These are phyloP conservation scores for Contarinia nasturtii DNA, from an alignment of 1,140 invertebrate species.

Conservation along the genomic window DNA sequence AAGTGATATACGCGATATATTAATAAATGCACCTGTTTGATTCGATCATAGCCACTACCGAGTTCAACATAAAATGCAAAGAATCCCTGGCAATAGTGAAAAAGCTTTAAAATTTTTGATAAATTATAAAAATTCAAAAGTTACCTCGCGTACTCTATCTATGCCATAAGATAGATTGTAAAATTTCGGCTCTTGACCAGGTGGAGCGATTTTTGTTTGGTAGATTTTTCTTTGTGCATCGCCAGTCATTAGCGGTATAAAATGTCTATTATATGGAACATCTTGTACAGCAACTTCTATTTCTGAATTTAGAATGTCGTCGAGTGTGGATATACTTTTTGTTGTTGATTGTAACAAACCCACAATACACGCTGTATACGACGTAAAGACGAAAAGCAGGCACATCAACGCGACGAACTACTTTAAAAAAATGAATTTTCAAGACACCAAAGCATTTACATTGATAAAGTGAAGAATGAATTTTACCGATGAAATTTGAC, in stretches of 20 bases:
- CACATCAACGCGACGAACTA: slow-evolving; percentile 5
- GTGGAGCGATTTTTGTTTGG: slow-evolving; percentile 17
- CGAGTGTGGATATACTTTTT: slow-evolving; percentile 21
- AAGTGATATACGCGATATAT: no score
- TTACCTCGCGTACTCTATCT: background rate
- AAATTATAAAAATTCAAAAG: background rate
- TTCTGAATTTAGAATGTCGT: slow-evolving; percentile 22
- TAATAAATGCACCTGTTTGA: no score
- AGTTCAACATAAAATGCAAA: slow-evolving; percentile 44
- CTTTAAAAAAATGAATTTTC: background rate
- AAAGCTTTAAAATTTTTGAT: background rate
- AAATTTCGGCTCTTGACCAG: slow-evolving; percentile 12
- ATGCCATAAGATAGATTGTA: slow-evolving; percentile 15
- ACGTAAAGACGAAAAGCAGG: slow-evolving; percentile 17
- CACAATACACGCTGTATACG: slow-evolving; percentile 28
- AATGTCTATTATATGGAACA: slow-evolving; percentile 20
- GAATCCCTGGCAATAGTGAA: slow-evolving; percentile 13
- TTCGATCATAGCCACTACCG: slow-evolving; percentile 36
- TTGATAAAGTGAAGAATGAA: no score
- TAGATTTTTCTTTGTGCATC: slow-evolving; percentile 14
- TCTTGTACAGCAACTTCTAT: slow-evolving; percentile 18
- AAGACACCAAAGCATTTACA: background rate
- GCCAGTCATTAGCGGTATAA: slow-evolving; percentile 10
- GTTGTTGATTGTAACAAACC: slow-evolving; percentile 26
- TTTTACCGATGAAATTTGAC: slow-evolving; percentile 6